Evolutionary conservation across 2,888 invertebrate species (phyloP), one percentile per base, ranked within the genome.

Genomic region (Cylloceria caligata): DNA sequence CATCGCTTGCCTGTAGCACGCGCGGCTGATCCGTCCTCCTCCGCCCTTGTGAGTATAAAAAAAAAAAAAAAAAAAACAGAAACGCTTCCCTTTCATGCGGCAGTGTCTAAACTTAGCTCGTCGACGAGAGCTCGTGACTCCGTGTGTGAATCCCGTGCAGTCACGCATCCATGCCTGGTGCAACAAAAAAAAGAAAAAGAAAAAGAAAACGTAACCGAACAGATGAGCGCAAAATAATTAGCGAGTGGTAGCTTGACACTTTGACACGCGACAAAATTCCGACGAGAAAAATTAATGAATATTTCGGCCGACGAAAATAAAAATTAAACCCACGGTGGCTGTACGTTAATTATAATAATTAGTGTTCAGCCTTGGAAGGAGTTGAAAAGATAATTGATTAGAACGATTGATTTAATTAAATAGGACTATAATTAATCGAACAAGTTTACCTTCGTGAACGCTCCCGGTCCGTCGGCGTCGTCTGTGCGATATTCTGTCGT

Each of bases 361-460:
- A 36, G n/a, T 39, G 19, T 2, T 45, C 24, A 13, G 27, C 34
- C 13, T 65, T n/a, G 6, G 13, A 52, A 36, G n/a, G 6, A 69
- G 52, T 34, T 34, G 45, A 39, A 30, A 19, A 13, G 5, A 57
- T 11, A 4, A 27, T 42, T 55, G n/a, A 19, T 36, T 16, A 16
- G 0, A 19, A 9, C 0, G 27, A 68, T 21, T 7, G 52, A 64
- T 57, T 11, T 55, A 0, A 55, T 55, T 30, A 3, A 30, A n/a
- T 0, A 24, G 13, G 2, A 30, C 39, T 34, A 6, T 21, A 30
- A 62, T 42, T 9, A 1, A 42, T 16, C 3, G 19, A 45, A 7
- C 7, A 45, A 34, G 27, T 80, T 67, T 86, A 93, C 91, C 92
- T 92, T 92, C 92, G 82, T 93, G 92, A 82, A 92, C 87, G 84